Conservation (phyloP, 2,797 vertebrate genomes). For the Rhabdophis nuchalis region DNA sequence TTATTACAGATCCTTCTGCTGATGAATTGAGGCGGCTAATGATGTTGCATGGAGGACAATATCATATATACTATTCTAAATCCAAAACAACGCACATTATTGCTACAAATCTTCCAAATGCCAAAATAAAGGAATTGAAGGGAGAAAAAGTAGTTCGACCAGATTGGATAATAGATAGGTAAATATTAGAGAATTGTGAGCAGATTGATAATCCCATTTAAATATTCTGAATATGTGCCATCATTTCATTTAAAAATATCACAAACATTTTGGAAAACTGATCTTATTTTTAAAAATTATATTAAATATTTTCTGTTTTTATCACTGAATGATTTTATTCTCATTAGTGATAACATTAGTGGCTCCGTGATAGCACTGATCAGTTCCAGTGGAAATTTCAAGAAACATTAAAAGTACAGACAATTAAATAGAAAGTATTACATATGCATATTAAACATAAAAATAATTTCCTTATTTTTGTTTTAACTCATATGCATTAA, state of each 20-base stretch:
- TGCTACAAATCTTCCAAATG: conserved; percentile 91
- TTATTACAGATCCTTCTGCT: conserved; percentile 86
- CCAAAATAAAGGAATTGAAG: conserved; percentile 91
- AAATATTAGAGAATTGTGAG: conserved; percentile 37
- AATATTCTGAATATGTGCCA: neutral
- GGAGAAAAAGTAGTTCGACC: conserved; percentile 92
- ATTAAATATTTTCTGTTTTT: neutral
- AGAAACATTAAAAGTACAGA: neutral
- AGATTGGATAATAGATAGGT: conserved; percentile 97
- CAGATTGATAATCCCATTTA: neutral
- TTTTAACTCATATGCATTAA: conserved; percentile 13
- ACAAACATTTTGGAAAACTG: neutral
- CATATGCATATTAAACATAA: neutral
- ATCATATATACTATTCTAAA: conserved; percentile 90
- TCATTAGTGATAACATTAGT: neutral
- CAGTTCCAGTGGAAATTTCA: neutral
- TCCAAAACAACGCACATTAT: conserved; percentile 97
- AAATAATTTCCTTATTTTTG: conserved; percentile 1
- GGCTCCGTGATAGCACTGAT: neutral
- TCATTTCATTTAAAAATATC: neutral
- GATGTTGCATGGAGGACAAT: conserved; percentile 96
- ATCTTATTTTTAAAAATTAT: neutral
- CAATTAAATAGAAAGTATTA: neutral
- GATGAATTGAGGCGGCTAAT: conserved; percentile 92
- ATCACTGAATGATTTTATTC: neutral